Percentiles rank a stretch among this genome's conserved stretches.
Conservation (phyloP, 2,797 vertebrate species). For the Urosaurus nigricauda region DNA sequence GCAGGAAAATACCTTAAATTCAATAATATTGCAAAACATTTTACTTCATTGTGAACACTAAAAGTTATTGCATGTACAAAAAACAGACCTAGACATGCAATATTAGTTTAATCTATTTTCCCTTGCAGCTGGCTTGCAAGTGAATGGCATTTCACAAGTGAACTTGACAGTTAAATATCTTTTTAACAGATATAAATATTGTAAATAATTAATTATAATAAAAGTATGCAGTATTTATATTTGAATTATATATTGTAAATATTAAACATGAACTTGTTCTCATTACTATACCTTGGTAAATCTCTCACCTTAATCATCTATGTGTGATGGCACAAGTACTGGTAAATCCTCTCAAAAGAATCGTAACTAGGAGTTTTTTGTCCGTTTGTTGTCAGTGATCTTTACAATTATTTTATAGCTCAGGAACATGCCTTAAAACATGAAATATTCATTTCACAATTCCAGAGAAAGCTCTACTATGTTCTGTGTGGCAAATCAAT, state of each 20-base stretch:
- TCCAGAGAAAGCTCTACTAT: not conserved
- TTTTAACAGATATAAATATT: not conserved
- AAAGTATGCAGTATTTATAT: not conserved
- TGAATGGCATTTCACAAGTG: not conserved
- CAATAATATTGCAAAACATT: not conserved
- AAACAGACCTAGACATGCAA: not conserved
- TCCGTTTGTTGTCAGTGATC: not conserved
- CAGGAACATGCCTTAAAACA: not conserved
- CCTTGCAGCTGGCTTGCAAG: not conserved
- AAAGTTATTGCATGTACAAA: not conserved
- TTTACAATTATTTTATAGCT: not conserved
- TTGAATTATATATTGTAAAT: not conserved
- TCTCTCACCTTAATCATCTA: not conserved
- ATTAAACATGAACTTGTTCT: not conserved
- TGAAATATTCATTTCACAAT: not conserved
- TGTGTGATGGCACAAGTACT: not conserved
- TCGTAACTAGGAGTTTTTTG: not conserved
- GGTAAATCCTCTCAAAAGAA: not conserved
- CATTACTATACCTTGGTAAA: not conserved
- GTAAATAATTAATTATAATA: not conserved
- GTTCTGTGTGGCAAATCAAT: not conserved
- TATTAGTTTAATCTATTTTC: not conserved
- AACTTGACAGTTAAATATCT: slow-evolving; percentile 7
- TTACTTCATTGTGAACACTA: not conserved
- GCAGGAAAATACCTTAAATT: not conserved